Conservation (phyloP, 37 sponge, comb jelly and placozoan species). For the Spongilla lacustris region DNA sequence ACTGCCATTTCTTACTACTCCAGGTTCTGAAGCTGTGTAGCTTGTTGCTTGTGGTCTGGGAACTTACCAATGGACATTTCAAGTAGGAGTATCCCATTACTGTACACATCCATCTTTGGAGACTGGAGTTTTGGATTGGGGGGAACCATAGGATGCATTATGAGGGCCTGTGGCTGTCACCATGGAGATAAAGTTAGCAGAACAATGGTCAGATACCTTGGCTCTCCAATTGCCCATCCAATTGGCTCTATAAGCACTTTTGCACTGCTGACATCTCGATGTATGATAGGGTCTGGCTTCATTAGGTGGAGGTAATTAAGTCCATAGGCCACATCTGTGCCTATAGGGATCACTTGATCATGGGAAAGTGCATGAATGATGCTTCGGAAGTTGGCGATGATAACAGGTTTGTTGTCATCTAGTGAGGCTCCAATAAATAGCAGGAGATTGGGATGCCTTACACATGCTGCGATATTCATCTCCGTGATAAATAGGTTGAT, state of each 20-base stretch:
- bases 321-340: constrained; percentile 45
- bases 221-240: constrained; percentile 22
- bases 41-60: constrained; percentile 13
- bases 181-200: constrained; percentile 56
- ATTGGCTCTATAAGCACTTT: constrained; percentile 43
- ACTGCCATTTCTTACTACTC: constrained; percentile 22
- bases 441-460: constrained; percentile 67
- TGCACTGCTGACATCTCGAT: constrained; percentile 72
- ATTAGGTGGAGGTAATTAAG: constrained; percentile 71
- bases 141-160: constrained; percentile 56
- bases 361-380: constrained; percentile 30
- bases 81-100: constrained; percentile 64
- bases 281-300: constrained; percentile 59
- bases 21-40: background rate
- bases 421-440: constrained; percentile 59
- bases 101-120: constrained; percentile 76
- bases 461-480: constrained; percentile 47
- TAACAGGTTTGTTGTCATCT: constrained; percentile 11
- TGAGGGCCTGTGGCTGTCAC: constrained; percentile 38
- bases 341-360: constrained; percentile 7
- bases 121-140: constrained; percentile 46
- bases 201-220: constrained; percentile 60
- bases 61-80: constrained; percentile 55
- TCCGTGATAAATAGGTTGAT: too few relatives aligned
- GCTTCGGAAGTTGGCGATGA: constrained; percentile 65